A percentile compares a stretch with the other conserved stretches of the same genome.
Conservation (phyloP, 2,888 invertebrate genomes). For the Nipponacmea schrenckii region DNA sequence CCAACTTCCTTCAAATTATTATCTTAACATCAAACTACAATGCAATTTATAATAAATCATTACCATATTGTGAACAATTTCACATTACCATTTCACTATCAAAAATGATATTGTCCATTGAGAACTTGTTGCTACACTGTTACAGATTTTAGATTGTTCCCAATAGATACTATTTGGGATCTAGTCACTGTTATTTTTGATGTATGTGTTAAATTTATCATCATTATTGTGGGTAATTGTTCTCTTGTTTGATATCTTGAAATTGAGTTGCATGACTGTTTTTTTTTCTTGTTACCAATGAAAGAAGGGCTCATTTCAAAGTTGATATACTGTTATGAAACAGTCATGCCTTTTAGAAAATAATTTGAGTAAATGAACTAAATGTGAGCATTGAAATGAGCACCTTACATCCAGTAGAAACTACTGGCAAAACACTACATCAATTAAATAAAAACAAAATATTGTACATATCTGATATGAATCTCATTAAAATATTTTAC, state of each 20-base stretch:
- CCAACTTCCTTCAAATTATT: no score
- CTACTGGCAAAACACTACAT: no score
- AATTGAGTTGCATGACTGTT: neutral
- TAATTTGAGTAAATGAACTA: neutral
- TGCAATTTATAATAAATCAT: no score
- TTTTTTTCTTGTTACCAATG: no score
- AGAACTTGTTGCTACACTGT: neutral
- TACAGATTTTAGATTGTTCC: slow-evolving; percentile 1
- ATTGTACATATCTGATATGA: slow-evolving; percentile 7
- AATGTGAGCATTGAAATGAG: neutral
- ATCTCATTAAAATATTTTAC: slow-evolving; percentile 6
- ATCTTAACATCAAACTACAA: no score
- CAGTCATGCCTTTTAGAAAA: neutral
- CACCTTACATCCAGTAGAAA: no score
- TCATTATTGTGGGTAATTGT: slow-evolving; percentile 2
- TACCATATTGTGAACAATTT: no score
- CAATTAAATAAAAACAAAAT: neutral
- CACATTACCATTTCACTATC: no score
- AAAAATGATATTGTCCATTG: neutral
- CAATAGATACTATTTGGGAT: neutral
- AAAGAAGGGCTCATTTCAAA: no score
- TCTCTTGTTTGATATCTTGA: neutral
- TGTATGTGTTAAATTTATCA: slow-evolving; percentile 5
- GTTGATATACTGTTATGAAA: no score
- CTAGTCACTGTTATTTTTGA: neutral